Conservation (phyloP, 2,797 vertebrate genomes). For the Poecile montanus region DNA sequence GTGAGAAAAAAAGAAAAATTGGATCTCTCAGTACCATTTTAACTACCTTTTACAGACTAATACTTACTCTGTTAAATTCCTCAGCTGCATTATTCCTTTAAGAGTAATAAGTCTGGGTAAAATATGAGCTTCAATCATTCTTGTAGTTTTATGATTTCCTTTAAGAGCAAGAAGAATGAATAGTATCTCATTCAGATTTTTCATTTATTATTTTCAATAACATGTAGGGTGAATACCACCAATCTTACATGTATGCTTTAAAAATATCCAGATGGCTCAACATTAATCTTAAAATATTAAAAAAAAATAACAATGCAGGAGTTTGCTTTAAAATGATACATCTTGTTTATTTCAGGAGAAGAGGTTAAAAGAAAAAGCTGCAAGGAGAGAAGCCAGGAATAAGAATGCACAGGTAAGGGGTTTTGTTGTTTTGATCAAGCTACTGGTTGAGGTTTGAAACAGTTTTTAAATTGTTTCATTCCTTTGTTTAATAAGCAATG, state of each 20-base stretch:
- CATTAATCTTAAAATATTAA: not conserved
- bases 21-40: not conserved
- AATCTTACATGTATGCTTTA: not conserved
- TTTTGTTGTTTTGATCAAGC: conserved; percentile 8
- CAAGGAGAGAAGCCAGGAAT: conserved; percentile 77
- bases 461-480: not conserved
- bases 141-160: not conserved
- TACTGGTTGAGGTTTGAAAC: not conserved
- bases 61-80: not conserved
- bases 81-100: not conserved
- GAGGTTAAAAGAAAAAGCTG: conserved; percentile 80
- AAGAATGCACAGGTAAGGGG: conserved; percentile 71
- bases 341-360: conserved; percentile 74
- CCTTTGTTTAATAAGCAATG: not conserved
- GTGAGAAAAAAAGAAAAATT: not conserved
- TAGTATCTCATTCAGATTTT: not conserved
- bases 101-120: not conserved
- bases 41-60: not conserved
- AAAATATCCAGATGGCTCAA: not conserved
- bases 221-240: not conserved
- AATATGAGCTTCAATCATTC: not conserved
- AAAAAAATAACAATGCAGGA: not conserved
- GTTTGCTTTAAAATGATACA: conserved; percentile 16
- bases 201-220: not conserved
- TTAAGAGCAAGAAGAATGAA: not conserved